Evolutionary conservation across 2,113 vertebrate species (phyloP).

Genomic region (Chlamydotis undulata): DNA sequence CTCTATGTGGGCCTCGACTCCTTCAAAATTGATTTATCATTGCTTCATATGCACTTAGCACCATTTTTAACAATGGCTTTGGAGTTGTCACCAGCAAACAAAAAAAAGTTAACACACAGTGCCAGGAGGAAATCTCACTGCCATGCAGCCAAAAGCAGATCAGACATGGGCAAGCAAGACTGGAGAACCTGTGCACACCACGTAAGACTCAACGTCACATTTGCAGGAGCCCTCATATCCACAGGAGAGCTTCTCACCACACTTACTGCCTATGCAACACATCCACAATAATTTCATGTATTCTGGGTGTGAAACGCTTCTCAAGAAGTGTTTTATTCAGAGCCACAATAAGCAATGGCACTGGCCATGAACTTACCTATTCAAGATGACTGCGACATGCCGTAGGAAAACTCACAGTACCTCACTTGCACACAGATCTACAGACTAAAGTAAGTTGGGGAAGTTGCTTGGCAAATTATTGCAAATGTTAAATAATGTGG

Average conservation of each 20-base stretch:
- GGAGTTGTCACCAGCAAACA: neutral
- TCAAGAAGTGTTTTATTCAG: neutral
- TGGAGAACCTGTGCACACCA: fast-evolving
- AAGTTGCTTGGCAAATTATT: neutral
- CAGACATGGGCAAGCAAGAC: fast-evolving
- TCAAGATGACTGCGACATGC: neutral
- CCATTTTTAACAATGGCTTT: neutral
- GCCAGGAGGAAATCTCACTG: neutral
- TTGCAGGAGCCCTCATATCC: neutral
- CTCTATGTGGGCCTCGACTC: neutral
- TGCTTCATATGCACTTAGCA: neutral
- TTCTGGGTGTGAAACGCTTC: neutral
- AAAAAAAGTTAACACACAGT: neutral
- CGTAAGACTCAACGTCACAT: neutral
- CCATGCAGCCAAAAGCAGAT: neutral
- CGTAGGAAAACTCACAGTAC: neutral
- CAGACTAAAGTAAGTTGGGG: neutral
- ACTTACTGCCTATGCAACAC: neutral
- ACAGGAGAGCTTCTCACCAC: neutral
- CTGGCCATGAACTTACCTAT: neutral
- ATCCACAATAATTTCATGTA: neutral
- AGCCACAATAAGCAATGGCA: neutral
- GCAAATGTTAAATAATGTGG: neutral
- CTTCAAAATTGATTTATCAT: neutral
- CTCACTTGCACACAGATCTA: neutral